phyloP scores from a whole-genome alignment of 2,888 invertebrate genomes.

The Xylota sylvarum region DNA sequence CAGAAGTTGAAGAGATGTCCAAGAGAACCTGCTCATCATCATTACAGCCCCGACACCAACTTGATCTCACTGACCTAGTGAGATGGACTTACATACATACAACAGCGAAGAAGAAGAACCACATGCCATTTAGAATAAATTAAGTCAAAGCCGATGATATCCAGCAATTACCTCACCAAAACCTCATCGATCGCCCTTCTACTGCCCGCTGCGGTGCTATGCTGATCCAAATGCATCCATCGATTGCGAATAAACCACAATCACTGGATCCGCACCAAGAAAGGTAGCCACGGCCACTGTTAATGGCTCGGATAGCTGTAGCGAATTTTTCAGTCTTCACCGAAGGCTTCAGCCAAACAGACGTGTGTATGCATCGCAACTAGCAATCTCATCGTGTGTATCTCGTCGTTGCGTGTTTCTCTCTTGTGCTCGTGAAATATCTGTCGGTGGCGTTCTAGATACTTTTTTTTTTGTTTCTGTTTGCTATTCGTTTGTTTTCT shows the following conservation, averaged over 20 bases:
- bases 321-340: slow-evolving; percentile 70
- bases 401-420: slow-evolving; percentile 53
- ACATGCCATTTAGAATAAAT: slow-evolving; percentile 37
- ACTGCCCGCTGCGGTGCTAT: not conserved
- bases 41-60: slow-evolving; percentile 26
- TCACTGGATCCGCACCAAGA: slow-evolving; percentile 8
- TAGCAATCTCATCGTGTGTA: slow-evolving; percentile 31
- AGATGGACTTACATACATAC: not conserved
- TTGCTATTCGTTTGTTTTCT: slow-evolving; percentile 17
- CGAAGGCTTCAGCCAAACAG: slow-evolving; percentile 72
- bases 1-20: not conserved
- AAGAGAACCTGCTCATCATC: slow-evolving; percentile 7
- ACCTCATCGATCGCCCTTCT: slow-evolving; percentile 17
- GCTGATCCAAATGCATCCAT: slow-evolving; percentile 24
- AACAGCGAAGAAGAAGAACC: slow-evolving; percentile 38
- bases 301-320: slow-evolving; percentile 38
- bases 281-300: slow-evolving; percentile 39
- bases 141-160: slow-evolving; percentile 38
- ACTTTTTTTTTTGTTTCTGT: slow-evolving; percentile 22
- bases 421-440: slow-evolving; percentile 8
- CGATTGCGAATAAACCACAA: slow-evolving; percentile 51
- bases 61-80: slow-evolving; percentile 72
- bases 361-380: slow-evolving; percentile 35
- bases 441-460: slow-evolving; percentile 59
- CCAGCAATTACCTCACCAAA: slow-evolving; percentile 54